Percentiles rank a stretch among this genome's conserved stretches.
Conservation (phyloP, 1,140 invertebrate species). For the Drosophila watanabei region DNA sequence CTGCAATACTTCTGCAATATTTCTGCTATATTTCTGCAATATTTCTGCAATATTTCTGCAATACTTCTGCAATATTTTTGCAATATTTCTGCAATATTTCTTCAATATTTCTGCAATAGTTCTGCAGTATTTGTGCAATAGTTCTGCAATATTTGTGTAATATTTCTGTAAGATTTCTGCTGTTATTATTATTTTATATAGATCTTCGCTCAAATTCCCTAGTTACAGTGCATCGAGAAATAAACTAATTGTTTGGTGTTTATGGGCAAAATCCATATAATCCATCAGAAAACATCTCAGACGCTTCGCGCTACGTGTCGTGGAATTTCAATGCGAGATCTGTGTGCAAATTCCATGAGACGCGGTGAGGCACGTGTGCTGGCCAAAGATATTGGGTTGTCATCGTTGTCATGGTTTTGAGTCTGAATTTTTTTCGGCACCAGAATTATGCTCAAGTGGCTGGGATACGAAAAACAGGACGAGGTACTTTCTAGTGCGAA, state of each 20-base stretch:
- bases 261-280: slow-evolving; percentile 85
- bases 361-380: slow-evolving; percentile 53
- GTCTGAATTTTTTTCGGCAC: not conserved
- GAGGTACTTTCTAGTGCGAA: slow-evolving; percentile 24
- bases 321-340: slow-evolving; percentile 77
- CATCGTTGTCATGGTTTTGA: slow-evolving; percentile 11
- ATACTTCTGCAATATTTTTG: too few relatives aligned
- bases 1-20: too few relatives aligned
- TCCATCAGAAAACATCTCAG: slow-evolving; percentile 84
- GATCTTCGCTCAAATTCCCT: not conserved
- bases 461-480: not conserved
- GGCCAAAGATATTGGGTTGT: slow-evolving; percentile 33
- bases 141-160: too few relatives aligned
- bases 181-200: not conserved
- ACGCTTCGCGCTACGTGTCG: slow-evolving; percentile 70
- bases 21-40: too few relatives aligned
- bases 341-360: slow-evolving; percentile 14
- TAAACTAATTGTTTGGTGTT: slow-evolving; percentile 49
- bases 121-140: too few relatives aligned
- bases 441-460: slow-evolving; percentile 43
- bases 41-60: too few relatives aligned
- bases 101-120: too few relatives aligned
- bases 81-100: too few relatives aligned
- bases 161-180: too few relatives aligned
- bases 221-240: not conserved